phyloP scores from a whole-genome alignment of 2,113 vertebrate species.

The Aythya baeri region DNA sequence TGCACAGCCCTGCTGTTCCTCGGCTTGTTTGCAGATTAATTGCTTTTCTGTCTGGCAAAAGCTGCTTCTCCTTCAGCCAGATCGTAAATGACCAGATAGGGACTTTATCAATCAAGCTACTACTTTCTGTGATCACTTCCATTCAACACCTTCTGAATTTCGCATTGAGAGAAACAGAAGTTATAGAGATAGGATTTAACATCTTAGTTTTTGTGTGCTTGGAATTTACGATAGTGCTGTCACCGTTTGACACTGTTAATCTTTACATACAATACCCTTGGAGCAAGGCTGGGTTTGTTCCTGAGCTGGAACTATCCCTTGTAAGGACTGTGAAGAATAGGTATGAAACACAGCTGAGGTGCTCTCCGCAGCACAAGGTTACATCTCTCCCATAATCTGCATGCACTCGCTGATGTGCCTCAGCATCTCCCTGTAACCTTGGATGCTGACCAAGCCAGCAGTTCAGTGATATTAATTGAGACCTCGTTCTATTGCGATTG shows the following conservation, averaged over 20 bases:
- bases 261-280: conserved; percentile 67
- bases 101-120: conserved; percentile 96
- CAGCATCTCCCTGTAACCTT: neutral
- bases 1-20: conserved; percentile 95
- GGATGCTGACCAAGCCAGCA: conserved; percentile 1
- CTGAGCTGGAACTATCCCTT: conserved; percentile 44
- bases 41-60: conserved; percentile 98
- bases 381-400: neutral
- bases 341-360: neutral
- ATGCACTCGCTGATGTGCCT: neutral
- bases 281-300: conserved; percentile 61
- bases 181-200: conserved; percentile 71
- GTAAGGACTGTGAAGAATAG: conserved; percentile 49
- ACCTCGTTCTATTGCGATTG: neutral
- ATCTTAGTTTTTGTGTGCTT: conserved; percentile 69
- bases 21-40: conserved; percentile 99
- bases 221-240: conserved; percentile 64
- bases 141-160: conserved; percentile 81
- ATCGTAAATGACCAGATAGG: conserved; percentile 99
- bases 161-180: conserved; percentile 73
- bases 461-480: neutral
- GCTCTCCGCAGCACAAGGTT: neutral
- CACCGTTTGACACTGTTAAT: conserved; percentile 68
- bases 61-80: conserved; percentile 93
- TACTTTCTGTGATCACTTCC: conserved; percentile 82